These are phyloP conservation scores for Drosophila willistoni DNA, from an alignment of 1,140 invertebrate species.

Conservation along the genomic window DNA sequence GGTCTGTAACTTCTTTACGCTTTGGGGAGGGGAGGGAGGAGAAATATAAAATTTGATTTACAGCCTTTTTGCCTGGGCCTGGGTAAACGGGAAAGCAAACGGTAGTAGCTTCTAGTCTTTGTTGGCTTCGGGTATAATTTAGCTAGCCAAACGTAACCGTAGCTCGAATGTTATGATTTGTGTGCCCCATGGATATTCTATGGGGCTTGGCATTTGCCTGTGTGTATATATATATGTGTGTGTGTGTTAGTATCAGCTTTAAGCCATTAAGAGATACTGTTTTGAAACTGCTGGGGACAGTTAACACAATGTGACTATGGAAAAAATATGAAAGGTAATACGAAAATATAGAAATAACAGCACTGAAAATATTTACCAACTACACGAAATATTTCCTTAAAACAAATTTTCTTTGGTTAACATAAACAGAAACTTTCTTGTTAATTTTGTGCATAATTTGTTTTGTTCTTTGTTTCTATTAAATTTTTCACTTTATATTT, in stretches of 20 bases:
- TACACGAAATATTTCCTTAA: too few species aligned
- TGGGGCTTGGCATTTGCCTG: conserved; percentile 5
- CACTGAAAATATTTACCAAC: neutral
- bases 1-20: conserved; percentile 21
- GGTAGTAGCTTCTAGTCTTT: conserved; percentile 16
- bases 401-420: too few species aligned
- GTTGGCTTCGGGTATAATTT: conserved; percentile 62
- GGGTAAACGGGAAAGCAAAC: conserved; percentile 34
- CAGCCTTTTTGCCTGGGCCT: conserved; percentile 57
- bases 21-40: conserved; percentile 40
- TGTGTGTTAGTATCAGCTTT: neutral
- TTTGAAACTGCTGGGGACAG: neutral
- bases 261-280: conserved; percentile 3
- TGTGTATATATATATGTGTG: neutral
- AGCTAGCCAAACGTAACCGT: conserved; percentile 67
- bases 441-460: too few species aligned
- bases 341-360: neutral
- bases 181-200: conserved; percentile 66
- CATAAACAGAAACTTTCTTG: too few species aligned
- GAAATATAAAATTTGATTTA: conserved; percentile 82
- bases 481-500: too few species aligned
- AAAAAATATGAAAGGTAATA: neutral
- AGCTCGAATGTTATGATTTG: conserved; percentile 72
- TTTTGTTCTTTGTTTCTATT: too few species aligned
- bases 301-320: neutral